Conservation (phyloP, 1,140 invertebrate genomes). For the Vanessa atalanta region DNA sequence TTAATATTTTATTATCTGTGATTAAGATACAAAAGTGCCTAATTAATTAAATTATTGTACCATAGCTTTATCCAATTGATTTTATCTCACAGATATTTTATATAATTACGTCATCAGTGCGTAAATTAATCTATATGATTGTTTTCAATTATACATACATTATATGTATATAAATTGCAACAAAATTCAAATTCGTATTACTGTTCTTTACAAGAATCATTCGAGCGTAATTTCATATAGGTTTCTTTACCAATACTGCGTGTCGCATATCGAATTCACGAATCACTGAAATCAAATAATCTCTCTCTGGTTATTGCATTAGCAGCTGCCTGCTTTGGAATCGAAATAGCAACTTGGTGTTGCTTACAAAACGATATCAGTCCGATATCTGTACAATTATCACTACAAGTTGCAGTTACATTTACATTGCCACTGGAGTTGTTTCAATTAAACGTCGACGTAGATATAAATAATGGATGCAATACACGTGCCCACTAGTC, state of each 20-base stretch:
- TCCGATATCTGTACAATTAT: conserved; percentile 34
- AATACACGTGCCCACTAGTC: conserved; percentile 31
- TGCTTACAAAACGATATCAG: conserved; percentile 37
- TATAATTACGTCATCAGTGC: not conserved
- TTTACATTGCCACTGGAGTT: conserved; percentile 34
- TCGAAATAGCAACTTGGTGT: conserved; percentile 28
- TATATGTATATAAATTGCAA: not conserved
- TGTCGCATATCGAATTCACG: conserved; percentile 32
- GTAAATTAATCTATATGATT: not conserved
- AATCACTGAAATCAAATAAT: conserved; percentile 34
- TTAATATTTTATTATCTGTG: not conserved
- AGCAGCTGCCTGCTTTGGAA: conserved; percentile 18
- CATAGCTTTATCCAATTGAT: not conserved
- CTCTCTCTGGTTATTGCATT: conserved; percentile 24
- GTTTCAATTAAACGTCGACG: conserved; percentile 33
- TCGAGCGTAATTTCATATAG: not conserved
- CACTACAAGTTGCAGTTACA: conserved; percentile 31
- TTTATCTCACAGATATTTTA: not conserved
- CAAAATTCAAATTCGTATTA: not conserved
- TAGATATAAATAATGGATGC: conserved; percentile 32
- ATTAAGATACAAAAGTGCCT: not conserved
- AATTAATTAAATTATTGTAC: not conserved
- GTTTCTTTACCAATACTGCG: conserved; percentile 25
- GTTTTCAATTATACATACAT: not conserved
- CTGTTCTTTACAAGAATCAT: not conserved